Conservation (phyloP, 2,113 vertebrate genomes). For the Microcebus murinus region DNA sequence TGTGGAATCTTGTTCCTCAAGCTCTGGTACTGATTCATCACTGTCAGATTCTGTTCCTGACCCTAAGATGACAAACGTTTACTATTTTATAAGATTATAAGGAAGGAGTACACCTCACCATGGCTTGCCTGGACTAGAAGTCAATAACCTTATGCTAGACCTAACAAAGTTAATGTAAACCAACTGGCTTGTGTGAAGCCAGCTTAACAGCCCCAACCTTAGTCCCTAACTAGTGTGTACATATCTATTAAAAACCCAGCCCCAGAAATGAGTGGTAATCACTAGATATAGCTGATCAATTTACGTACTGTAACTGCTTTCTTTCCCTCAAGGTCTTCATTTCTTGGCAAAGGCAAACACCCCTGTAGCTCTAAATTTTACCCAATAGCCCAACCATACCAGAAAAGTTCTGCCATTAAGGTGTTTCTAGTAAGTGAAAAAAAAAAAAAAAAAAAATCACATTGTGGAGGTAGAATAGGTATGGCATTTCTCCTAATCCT, state of each 20-base stretch:
- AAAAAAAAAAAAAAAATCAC: neutral
- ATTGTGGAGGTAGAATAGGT: neutral
- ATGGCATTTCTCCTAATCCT: neutral
- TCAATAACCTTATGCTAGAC: constrained; percentile 15
- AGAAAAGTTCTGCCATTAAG: constrained; percentile 29
- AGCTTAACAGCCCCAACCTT: neutral
- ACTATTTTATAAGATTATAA: constrained; percentile 14
- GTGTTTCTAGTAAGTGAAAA: neutral
- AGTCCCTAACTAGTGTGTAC: constrained; percentile 18
- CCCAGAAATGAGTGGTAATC: constrained; percentile 33
- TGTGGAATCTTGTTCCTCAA: constrained; percentile 98
- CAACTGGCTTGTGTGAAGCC: neutral
- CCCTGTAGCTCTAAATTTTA: constrained; percentile 2
- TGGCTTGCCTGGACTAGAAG: neutral
- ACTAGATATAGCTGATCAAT: neutral
- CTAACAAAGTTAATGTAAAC: constrained; percentile 44
- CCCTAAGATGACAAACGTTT: constrained; percentile 85
- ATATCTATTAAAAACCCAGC: constrained; percentile 45
- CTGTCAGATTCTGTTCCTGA: constrained; percentile 99
- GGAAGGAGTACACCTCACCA: neutral
- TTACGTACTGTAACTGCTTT: neutral
- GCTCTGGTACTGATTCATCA: constrained; percentile 98
- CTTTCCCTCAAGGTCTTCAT: constrained; percentile 33
- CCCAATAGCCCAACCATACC: neutral
- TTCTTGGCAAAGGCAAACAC: constrained; percentile 20